A percentile compares a stretch with the other conserved stretches of the same genome.
phyloP scores from a whole-genome alignment of 2,113 vertebrate species.

The Ctenomys sociabilis region DNA sequence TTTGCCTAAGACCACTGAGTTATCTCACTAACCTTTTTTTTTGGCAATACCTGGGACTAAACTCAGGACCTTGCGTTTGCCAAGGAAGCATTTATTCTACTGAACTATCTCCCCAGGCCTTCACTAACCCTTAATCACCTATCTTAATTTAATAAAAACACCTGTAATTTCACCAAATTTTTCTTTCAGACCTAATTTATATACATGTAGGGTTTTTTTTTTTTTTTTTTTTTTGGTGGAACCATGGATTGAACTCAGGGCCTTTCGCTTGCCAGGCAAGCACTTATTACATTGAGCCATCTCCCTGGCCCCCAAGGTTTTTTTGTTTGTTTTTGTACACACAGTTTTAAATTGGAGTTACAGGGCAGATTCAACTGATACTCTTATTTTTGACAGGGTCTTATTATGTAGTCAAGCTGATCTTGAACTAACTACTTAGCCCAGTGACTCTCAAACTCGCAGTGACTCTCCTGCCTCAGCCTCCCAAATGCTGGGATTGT shows the following conservation, averaged over 20 bases:
- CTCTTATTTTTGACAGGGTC: background rate
- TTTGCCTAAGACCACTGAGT: no score
- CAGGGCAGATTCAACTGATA: background rate
- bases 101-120: background rate
- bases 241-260: no score
- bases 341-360: background rate
- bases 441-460: background rate
- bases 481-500: background rate
- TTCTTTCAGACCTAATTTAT: conserved; percentile 9
- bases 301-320: no score
- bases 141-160: conserved; percentile 37
- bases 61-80: no score
- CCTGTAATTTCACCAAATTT: conserved; percentile 37
- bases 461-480: background rate
- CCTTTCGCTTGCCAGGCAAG: no score
- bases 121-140: conserved; percentile 32
- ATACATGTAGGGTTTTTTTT: no score
- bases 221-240: no score
- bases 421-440: background rate
- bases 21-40: no score
- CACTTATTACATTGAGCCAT: no score
- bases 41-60: no score
- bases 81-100: no score
- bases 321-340: no score
- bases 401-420: background rate